phyloP scores from a whole-genome alignment of 2,113 vertebrate genomes.

The Genyomyrus donnyi region DNA sequence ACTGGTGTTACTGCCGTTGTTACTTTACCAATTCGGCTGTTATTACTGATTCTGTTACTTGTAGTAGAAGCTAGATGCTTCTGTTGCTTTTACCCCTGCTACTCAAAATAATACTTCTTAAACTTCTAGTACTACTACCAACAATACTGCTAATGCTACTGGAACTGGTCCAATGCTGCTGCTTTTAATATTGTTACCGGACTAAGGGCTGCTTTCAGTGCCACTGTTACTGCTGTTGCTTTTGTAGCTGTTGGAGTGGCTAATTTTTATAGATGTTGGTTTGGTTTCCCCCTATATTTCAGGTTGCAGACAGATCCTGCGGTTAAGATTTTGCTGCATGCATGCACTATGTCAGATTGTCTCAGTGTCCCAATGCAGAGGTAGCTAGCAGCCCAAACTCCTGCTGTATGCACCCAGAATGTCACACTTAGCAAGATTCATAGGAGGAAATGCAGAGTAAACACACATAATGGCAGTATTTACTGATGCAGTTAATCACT shows the following conservation, averaged over 20 bases:
- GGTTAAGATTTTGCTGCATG: background rate
- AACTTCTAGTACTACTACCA: background rate
- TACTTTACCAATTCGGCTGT: background rate
- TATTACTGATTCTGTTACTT: background rate
- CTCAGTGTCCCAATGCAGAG: background rate
- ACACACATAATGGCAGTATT: background rate
- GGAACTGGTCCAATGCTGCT: background rate
- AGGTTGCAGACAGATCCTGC: background rate
- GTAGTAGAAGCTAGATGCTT: background rate
- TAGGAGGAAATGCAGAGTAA: conserved; percentile 8
- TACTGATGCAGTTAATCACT: conserved; percentile 16
- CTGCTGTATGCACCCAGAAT: conserved; percentile 1
- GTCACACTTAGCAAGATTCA: conserved; percentile 6
- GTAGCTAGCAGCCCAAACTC: background rate
- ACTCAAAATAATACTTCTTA: background rate
- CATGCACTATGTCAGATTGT: background rate
- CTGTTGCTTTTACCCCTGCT: background rate
- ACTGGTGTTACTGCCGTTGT: background rate
- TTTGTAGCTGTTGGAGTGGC: background rate
- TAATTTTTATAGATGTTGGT: background rate
- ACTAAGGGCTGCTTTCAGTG: background rate
- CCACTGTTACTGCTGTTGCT: background rate
- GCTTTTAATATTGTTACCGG: background rate
- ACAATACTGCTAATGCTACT: background rate
- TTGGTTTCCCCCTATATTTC: background rate